Base-by-base conservation (phyloP, 2,888 invertebrate genomes). In the Campoplex nolae region DNA sequence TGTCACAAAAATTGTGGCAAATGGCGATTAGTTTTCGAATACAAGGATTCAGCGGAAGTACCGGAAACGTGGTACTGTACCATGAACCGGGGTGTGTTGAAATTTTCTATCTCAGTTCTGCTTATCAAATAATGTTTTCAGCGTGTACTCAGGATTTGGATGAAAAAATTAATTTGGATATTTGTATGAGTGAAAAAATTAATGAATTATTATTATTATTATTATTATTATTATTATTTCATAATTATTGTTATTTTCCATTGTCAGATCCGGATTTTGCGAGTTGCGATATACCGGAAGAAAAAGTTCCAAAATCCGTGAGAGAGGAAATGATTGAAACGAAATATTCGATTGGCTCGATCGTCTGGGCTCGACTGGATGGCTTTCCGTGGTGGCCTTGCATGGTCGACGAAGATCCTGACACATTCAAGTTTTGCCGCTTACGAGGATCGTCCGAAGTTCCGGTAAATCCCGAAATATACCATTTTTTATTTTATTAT, bases 331-430 rank as follows among this genome's bases (percentile, higher is more conserved):
- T 96, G 48, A 96, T 97, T 45, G 95, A 96, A 88, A 96, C 95
- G 89, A 93, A 94, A 84, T 97, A 95, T 90, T 95, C 96, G 3
- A 96, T 96, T 6, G 97, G 97, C 0, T 96, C 97, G 28, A 89
- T 97, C 58, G 97, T 97, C 0, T 96, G 96, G 96, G 97, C 96
- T 0, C 95, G 95, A 56, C 88, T 96, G 88, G 89, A 93, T 0
- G 96, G 96, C 38, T 96, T 95, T 94, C 97, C 97, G 1, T 97
- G 96, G 96, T 97, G 97, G 97, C 97, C 97, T 3, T 97, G 96
- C 2, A 96, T 97, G 95, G 95, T 97, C 0, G 97, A 97, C 88
- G 96, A 96, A 91, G 96, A 96, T 90, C 96, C 97, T 0, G 96
- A 97, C 88, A 86, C 84, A 7, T 68, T 89, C 1, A 48, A 28